Percentiles rank a stretch among this genome's conserved stretches.
Conservation (phyloP, 2,113 vertebrate species). For the Phalacrocorax carbo region DNA sequence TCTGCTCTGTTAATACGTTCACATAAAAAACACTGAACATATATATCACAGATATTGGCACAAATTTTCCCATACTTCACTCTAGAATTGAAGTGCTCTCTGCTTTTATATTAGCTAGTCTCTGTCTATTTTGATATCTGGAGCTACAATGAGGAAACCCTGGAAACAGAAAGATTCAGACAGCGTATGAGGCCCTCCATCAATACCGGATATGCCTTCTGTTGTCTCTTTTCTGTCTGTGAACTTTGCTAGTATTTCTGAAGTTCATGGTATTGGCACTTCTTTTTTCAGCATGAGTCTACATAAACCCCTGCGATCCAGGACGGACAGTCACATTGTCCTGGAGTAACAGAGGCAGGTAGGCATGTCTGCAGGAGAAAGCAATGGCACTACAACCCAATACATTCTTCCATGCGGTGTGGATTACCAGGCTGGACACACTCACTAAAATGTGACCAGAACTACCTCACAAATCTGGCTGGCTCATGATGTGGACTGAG, state of each 20-base stretch:
- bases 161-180: neutral
- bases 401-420: neutral
- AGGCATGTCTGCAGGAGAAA: neutral
- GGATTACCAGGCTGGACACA: neutral
- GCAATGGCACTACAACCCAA: neutral
- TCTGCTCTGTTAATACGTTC: neutral
- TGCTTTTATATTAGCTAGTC: neutral
- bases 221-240: neutral
- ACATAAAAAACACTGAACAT: neutral
- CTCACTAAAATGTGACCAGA: neutral
- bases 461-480: neutral
- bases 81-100: neutral
- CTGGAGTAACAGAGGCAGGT: neutral
- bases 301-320: neutral
- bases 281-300: neutral
- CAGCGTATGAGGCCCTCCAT: neutral
- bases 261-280: neutral
- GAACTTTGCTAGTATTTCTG: neutral
- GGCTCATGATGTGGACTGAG: neutral
- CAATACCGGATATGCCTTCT: neutral
- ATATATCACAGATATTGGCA: neutral
- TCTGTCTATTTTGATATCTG: neutral
- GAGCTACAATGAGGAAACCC: neutral
- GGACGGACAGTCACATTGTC: neutral
- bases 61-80: neutral